Percentiles rank a stretch among this genome's conserved stretches.
These are phyloP conservation scores for Galemys pyrenaicus DNA, from an alignment of 2,113 vertebrate genomes.

Conservation along the genomic window DNA sequence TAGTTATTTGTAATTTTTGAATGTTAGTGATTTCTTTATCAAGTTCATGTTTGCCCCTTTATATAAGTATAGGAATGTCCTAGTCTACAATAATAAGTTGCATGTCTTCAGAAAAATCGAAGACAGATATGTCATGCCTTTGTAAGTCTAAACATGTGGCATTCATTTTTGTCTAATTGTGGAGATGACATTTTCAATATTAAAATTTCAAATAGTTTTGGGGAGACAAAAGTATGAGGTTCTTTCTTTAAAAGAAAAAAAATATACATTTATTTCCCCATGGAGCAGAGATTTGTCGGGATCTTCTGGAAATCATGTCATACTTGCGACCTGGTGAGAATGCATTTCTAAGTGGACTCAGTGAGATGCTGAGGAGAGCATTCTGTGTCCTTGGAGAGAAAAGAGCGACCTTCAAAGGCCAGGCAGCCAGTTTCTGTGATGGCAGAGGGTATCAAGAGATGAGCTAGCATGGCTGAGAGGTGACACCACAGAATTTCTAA, in stretches of 20 bases:
- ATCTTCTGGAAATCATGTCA: not conserved
- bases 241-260: not conserved
- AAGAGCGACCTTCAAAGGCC: not conserved
- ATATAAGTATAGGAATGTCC: not conserved
- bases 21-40: slow-evolving; percentile 17
- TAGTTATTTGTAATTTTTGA: not conserved
- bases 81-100: not conserved
- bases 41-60: not conserved
- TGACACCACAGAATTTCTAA: not conserved
- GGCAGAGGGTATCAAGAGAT: not conserved
- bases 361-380: not conserved
- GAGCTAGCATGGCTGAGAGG: not conserved
- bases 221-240: not conserved
- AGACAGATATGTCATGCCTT: not conserved
- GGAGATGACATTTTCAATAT: not conserved
- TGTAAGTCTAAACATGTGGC: not conserved
- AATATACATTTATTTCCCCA: not conserved
- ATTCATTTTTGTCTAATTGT: not conserved
- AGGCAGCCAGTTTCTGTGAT: not conserved
- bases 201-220: not conserved
- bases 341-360: not conserved
- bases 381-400: not conserved
- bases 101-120: slow-evolving; percentile 14
- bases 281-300: not conserved
- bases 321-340: not conserved